Base-by-base conservation (phyloP, 2,797 vertebrate genomes). In the Nasua narica region DNA sequence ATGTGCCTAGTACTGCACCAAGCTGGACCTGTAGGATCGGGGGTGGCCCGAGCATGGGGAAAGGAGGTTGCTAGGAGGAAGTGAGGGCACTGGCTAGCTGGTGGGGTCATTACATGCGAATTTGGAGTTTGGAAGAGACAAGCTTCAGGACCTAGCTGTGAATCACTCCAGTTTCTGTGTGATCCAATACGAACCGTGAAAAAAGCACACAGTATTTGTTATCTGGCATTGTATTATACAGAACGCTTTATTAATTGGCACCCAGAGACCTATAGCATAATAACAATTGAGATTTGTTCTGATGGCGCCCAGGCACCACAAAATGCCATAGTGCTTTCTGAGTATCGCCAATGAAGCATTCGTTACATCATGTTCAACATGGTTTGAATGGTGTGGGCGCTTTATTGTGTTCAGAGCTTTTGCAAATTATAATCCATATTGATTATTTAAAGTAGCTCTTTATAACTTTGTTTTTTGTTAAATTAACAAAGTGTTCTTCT, bases 201-300 rank as follows among this genome's bases (percentile, higher is more conserved):
- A 50, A 96, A 89, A 96, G 60, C 3, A 16, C 8, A 35, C 10
- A 15, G 25, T 81, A 54, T 85, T 89, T 95, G 72, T 93, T 96
- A 74, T 72, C 43, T 94, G 60, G 52, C 37, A 65, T 56, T 90
- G 92, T 94, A 29, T 67, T 87, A 74, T 25, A 84, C 77, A 94
- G 79, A 85, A 62, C 35, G 87, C 54, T 91, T 52, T 65, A 91
- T 95, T 91, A 87, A 88, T 94, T 90, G 90, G 60, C 56, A 60
- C 15, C 52, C 40, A 94, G 94, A 92, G 58, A 74, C 43, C 60
- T 86, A 7, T 50, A 74, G 52, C 72, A 19, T 78, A 90, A 90
- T 93, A 88, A 83, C 48, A 78, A 48, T 27, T 87, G 87, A 86
- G 65, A 40, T 78, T 76, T 85, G 37, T 91, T 65, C 37, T 1